Base-by-base conservation (phyloP, 92 coral and sea anemone species). In the Palythoa heliodiscus region DNA sequence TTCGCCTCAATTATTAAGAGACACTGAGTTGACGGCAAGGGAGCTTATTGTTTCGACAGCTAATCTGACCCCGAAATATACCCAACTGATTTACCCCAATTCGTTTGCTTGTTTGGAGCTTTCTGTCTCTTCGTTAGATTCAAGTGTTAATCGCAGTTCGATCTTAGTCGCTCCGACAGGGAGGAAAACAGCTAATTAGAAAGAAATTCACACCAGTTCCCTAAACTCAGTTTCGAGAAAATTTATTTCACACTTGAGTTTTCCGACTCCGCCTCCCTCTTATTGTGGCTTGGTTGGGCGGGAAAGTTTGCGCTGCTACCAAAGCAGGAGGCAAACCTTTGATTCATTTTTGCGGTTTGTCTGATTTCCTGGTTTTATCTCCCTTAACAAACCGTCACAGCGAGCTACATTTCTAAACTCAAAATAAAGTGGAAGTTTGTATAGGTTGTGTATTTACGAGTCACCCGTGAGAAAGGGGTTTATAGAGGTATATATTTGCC, bases 211-310 rank as follows among this genome's bases (percentile, higher is more conserved):
- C 92, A 92, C 98, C 89, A 89, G 90, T 29, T 82, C 73, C 89
- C 76, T 86, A 89, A 87, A 89, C 92, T 92, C 89, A 83, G 91
- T 87, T 87, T 89, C 89, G 86, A 87, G 95, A 91, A 94, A 92
- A 89, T 92, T 72, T 80, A 76, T 85, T 94, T 88, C 95, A 94
- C 98, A 94, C 93, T 86, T 86, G 88, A 89, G 92, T 88, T 87
- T 89, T 48, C 40, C 85, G 95, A 92, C 98, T 94, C 98, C 98
- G 98, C 98, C 98, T 94, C 92, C 94, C 80, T 85, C 92, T 86
- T 83, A 88, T 94, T 92, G 98, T 90, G 98, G 98, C 86, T 38
- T 72, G 73, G 82, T 87, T 85, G 93, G 98, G 98, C 98, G 98
- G 98, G 98, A 92, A 94, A 90, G 95, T 94, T 92, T 92, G 95